Evolutionary conservation across 2,113 vertebrate species (phyloP), one percentile per base, ranked within the genome.

Genomic region (Marcusenius ussheri): DNA sequence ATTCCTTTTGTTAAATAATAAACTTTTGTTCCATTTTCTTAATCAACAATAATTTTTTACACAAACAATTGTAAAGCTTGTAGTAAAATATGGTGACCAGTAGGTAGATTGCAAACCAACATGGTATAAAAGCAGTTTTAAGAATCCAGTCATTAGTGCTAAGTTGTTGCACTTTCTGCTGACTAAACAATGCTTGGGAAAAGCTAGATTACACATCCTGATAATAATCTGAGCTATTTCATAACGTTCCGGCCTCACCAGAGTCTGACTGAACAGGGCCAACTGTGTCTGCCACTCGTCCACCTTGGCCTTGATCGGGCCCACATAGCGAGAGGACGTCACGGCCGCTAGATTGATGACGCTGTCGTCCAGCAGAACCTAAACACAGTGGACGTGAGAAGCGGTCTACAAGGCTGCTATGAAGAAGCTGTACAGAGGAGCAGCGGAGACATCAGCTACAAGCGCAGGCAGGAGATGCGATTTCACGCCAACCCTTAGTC

Each of bases 281-380:
- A 97, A 94, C 47, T 97, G 94, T 45, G 91, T 95, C 89, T 97
- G 96, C 95, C 95, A 94, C 2, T 96, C 94, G 11, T 96, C 95
- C 84, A 97, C 96, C 42, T 92, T 93, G 45, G 85, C 0, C 91
- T 97, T 97, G 90, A 97, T 95, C 39, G 96, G 96, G 6, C 93
- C 93, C 4, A 96, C 92, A 0, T 97, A 96, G 53, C 95, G 95
- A 47, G 97, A 97, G 0, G 97, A 97, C 35, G 96, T 96, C 84
- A 95, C 94, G 0, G 96, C 96, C 24, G 95, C 92, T 50, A 97
- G 91, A 53, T 96, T 97, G 91, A 97, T 96, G 58, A 94, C 96
- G 88, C 96, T 97, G 92, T 97, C 96, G 91, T 97, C 96, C 70
- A 97, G 93, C 88, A 96, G 94, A 15, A 96, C 96, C 96, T 98